These are phyloP conservation scores for Caenorhabditis sp. DNA, from an alignment of 2,888 invertebrate species.

Conservation along the genomic window DNA sequence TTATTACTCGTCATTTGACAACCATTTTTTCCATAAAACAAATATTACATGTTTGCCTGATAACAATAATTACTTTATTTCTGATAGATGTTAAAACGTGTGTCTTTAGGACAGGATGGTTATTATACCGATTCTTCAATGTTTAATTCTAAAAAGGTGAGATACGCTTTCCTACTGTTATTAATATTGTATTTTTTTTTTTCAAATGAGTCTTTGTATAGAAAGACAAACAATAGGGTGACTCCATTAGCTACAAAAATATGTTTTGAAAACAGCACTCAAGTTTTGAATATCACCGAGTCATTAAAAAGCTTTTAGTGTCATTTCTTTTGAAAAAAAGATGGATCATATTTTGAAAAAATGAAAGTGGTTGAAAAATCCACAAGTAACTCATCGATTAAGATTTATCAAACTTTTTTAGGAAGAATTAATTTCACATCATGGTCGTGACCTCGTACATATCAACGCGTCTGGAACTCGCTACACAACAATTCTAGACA, in stretches of 20 bases:
- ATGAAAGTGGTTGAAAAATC: too few relatives aligned
- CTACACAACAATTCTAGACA: conserved; percentile 49
- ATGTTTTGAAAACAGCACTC: too few relatives aligned
- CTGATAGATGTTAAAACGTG: neutral
- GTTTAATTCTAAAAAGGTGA: neutral
- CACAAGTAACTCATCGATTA: neutral
- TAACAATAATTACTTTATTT: neutral
- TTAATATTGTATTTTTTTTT: conserved; percentile 10
- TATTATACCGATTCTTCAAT: neutral
- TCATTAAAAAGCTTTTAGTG: too few relatives aligned
- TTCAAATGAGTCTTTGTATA: conserved; percentile 1
- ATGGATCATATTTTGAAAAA: too few relatives aligned
- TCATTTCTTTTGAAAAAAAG: too few relatives aligned
- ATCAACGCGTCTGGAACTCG: conserved; percentile 49
- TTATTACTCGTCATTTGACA: too few relatives aligned
- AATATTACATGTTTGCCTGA: neutral
- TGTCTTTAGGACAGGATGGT: neutral
- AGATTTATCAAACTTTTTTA: conserved; percentile 7
- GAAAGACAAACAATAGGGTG: too few relatives aligned
- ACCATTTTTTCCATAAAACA: neutral
- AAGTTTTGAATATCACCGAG: too few relatives aligned
- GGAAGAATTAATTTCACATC: conserved; percentile 45
- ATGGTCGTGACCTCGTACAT: conserved; percentile 43
- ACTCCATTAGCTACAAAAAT: too few relatives aligned
- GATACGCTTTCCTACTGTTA: conserved; percentile 3